These are phyloP conservation scores for Halcyon leucocephala DNA, from an alignment of 2,797 vertebrate species.

Conservation along the genomic window DNA sequence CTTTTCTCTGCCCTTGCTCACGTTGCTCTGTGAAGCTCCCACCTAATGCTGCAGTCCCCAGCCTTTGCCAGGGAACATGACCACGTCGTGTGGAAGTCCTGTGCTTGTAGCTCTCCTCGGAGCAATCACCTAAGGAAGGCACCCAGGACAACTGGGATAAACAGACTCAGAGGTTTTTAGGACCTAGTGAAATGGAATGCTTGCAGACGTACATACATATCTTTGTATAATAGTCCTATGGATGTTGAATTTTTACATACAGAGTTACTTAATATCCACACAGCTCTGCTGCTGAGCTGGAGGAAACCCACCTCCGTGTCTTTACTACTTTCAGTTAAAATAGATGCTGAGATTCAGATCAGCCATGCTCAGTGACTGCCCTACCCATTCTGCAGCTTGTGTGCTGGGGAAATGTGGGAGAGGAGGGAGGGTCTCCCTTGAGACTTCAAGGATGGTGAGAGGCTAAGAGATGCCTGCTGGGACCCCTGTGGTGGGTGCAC, in stretches of 20 bases:
- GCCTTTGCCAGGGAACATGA: not conserved
- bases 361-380: not conserved
- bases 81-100: not conserved
- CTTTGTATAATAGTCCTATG: not conserved
- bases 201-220: not conserved
- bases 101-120: not conserved
- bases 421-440: not conserved
- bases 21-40: not conserved
- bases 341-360: not conserved
- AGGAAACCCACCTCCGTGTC: not conserved
- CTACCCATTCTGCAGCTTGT: not conserved
- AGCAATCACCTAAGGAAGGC: not conserved
- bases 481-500: not conserved
- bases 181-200: not conserved
- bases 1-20: not conserved
- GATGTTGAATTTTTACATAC: not conserved
- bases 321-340: not conserved
- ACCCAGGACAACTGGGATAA: not conserved
- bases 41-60: not conserved
- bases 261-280: not conserved
- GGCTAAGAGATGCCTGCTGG: not conserved
- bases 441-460: not conserved
- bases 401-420: not conserved
- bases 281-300: not conserved
- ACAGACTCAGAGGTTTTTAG: not conserved